Base-by-base conservation (phyloP, 2,797 vertebrate species). In the Clamator glandarius region DNA sequence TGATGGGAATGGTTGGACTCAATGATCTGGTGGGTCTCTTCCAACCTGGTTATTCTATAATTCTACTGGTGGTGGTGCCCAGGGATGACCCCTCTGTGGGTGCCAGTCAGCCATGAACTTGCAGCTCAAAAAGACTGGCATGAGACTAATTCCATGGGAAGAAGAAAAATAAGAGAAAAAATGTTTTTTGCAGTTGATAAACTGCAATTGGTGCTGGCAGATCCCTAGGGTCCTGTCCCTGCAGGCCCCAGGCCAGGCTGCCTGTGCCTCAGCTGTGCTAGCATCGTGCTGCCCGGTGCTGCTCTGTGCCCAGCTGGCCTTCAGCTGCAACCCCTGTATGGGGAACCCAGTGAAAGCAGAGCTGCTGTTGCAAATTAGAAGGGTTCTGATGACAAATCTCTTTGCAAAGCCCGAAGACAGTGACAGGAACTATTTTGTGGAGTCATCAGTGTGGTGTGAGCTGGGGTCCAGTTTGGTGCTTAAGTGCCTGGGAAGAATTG, bases 281-380 rank as follows among this genome's bases (percentile, higher is more conserved):
- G 79, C 31, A 14, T 80, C 15, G n/a, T n/a, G n/a, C 8, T 66
- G 69, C 62, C 52, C 81, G 8, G 20, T 57, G 69, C 73, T 79
- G 61, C 26, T 39, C 63, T 4, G 72, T 73, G 75, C 94, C 87
- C 96, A 97, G 94, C 97, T 97, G 97, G 81, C 72, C 63, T 92
- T 96, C 96, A 97, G 95, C 96, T 97, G 96, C 91, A 92, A 8
- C 80, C 78, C 76, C 78, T 29, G 33, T 8, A 35, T 46, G 52
- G 41, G 75, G 84, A 68, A 59, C 42, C 29, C 8, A 6, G 72
- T 73, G 87, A 94, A 63, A 39, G 77, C 66, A 75, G 82, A 74
- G 93, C 94, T 95, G 95, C 90, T 4, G 48, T 64, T 76, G 85
- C 92, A 87, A 93, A 94, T 94, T 12, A 50, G 16, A 31, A 64